Conservation (phyloP, 2,888 invertebrate genomes). For the Allophyes oxyacanthae region DNA sequence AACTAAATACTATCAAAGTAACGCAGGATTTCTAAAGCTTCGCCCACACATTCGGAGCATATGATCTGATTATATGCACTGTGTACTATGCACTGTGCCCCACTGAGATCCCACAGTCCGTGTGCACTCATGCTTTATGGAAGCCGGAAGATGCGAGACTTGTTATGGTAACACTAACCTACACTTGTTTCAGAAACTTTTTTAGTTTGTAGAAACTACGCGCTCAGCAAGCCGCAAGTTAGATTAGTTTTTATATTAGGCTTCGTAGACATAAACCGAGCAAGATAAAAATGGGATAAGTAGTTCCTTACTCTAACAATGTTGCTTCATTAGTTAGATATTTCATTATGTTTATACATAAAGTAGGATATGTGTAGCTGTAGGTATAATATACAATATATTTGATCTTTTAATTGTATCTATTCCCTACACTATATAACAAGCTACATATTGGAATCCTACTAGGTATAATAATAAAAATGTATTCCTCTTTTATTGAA, state of each 20-base stretch:
- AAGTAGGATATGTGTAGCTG: too few relatives aligned
- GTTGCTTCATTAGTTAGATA: too few relatives aligned
- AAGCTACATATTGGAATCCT: too few relatives aligned
- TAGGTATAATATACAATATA: too few relatives aligned
- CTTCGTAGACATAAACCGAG: slow-evolving; percentile 12
- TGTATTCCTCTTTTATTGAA: too few relatives aligned
- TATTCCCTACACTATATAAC: too few relatives aligned
- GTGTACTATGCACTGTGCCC: slow-evolving; percentile 1
- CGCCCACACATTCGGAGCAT: slow-evolving; percentile 11
- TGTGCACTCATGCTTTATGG: slow-evolving; percentile 50
- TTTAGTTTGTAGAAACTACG: slow-evolving; percentile 32
- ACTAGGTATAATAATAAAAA: too few relatives aligned
- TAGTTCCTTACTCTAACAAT: too few relatives aligned
- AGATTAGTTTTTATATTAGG: slow-evolving; percentile 49
- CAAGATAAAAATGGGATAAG: background rate
- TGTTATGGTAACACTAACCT: slow-evolving; percentile 14
- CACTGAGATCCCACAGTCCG: slow-evolving; percentile 22
- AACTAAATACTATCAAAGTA: slow-evolving; percentile 49
- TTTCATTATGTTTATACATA: too few relatives aligned
- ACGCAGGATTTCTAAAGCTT: background rate
- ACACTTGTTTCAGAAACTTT: slow-evolving; percentile 40
- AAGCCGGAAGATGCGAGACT: slow-evolving; percentile 30
- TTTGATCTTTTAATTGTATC: too few relatives aligned
- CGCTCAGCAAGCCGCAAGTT: slow-evolving; percentile 38
- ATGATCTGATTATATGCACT: slow-evolving; percentile 43